Percentiles rank a stretch among this genome's conserved stretches.
These are phyloP conservation scores for Drosophila atripex DNA, from an alignment of 2,888 invertebrate genomes.

Conservation along the genomic window DNA sequence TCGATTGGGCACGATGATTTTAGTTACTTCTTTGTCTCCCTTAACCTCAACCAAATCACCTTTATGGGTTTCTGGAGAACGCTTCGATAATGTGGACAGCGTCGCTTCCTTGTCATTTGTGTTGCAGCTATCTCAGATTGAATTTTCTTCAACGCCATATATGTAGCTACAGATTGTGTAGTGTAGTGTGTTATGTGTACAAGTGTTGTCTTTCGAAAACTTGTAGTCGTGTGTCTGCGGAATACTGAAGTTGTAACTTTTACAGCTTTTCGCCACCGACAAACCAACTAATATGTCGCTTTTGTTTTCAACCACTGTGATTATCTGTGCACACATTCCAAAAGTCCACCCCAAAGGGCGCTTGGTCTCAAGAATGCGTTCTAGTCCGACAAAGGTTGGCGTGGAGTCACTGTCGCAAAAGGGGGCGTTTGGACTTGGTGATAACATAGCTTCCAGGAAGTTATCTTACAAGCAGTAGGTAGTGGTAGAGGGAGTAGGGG, in stretches of 20 bases:
- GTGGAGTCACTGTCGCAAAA: conserved; percentile 5
- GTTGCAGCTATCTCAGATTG: no score
- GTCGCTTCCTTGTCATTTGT: no score
- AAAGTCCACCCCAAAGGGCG: neutral
- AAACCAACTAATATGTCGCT: neutral
- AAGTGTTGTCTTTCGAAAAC: no score
- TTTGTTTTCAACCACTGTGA: neutral
- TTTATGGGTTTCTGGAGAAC: neutral
- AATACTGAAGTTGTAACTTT: no score
- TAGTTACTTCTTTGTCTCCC: neutral
- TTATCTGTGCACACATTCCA: neutral
- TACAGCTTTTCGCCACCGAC: no score
- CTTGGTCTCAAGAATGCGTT: neutral
- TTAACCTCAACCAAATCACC: neutral
- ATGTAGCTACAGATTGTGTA: no score
- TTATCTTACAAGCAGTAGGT: conserved; percentile 13
- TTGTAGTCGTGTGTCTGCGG: no score
- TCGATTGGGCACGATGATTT: neutral
- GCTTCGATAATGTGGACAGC: no score
- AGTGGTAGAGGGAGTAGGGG: neutral
- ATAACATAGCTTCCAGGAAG: conserved; percentile 21
- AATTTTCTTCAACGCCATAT: no score
- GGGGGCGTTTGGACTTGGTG: conserved; percentile 12
- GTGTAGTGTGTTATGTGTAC: no score
- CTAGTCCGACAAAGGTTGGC: neutral